Evolutionary conservation across 2,113 vertebrate species (phyloP).

Genomic region (Mastomys coucha): DNA sequence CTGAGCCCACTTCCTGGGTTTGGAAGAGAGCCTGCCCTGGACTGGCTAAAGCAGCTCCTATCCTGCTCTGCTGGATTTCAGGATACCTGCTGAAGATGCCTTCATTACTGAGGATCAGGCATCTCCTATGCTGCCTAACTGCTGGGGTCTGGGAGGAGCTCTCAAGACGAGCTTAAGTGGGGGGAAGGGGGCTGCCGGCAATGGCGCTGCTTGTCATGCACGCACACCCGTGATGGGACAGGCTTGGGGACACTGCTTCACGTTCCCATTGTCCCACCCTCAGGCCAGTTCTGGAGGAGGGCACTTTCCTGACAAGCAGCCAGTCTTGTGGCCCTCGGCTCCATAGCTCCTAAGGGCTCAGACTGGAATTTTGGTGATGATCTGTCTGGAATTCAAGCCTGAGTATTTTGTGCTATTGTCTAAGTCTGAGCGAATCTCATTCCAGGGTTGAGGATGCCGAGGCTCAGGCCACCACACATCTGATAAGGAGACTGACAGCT

Average conservation of each 20-base stretch:
- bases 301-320: not conserved
- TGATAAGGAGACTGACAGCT: not conserved
- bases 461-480: not conserved
- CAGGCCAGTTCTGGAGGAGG: not conserved
- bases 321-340: not conserved
- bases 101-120: not conserved
- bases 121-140: fast-evolving
- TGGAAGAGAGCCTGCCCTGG: not conserved
- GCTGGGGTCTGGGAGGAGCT: not conserved
- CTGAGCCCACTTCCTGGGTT: not conserved
- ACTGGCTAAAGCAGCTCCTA: not conserved
- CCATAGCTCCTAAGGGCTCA: not conserved
- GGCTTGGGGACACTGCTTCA: not conserved
- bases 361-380: not conserved
- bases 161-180: not conserved
- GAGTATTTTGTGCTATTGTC: not conserved
- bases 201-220: fast-evolving
- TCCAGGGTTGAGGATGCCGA: not conserved
- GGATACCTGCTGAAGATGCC: not conserved
- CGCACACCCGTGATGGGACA: too few species aligned
- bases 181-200: not conserved
- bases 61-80: not conserved
- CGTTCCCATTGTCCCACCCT: not conserved
- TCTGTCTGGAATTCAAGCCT: not conserved
- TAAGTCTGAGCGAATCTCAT: not conserved